phyloP scores from a whole-genome alignment of 2,888 invertebrate genomes.

The Petrolisthes manimaculis region DNA sequence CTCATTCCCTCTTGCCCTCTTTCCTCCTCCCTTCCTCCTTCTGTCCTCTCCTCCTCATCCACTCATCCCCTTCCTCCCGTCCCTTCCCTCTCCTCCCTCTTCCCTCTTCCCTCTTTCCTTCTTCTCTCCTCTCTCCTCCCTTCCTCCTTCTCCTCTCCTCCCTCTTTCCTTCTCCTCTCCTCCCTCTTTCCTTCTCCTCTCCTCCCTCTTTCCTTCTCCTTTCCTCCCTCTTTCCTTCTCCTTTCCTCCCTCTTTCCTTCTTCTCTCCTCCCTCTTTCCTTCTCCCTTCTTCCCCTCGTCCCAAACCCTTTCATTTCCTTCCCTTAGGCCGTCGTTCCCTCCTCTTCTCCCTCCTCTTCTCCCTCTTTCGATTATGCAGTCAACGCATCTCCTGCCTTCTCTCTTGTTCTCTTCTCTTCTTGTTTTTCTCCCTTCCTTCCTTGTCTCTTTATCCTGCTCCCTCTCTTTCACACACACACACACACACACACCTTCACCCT shows the following conservation, averaged over 20 bases:
- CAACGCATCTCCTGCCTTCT: too few relatives aligned
- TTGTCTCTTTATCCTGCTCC: neutral
- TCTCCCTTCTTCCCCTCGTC: too few relatives aligned
- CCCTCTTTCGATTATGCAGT: too few relatives aligned
- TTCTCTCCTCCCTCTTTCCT: too few relatives aligned
- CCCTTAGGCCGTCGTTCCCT: too few relatives aligned
- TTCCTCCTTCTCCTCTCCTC: slow-evolving; percentile 20
- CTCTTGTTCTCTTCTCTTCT: neutral
- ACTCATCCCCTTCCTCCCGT: neutral
- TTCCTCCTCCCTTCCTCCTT: neutral
- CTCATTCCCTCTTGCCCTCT: neutral
- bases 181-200: neutral
- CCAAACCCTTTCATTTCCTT: too few relatives aligned
- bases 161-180: slow-evolving; percentile 20
- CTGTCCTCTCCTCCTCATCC: too few relatives aligned
- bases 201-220: neutral
- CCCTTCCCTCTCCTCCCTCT: neutral
- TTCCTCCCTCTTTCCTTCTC: neutral
- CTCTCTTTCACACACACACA: neutral
- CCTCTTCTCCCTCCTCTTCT: neutral
- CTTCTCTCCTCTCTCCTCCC: neutral
- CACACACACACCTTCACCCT: neutral
- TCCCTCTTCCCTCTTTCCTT: neutral
- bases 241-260: neutral
- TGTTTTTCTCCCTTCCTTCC: neutral